These are phyloP conservation scores for Thalassaphorura encarpata DNA, from an alignment of 1,140 invertebrate species.

Conservation along the genomic window DNA sequence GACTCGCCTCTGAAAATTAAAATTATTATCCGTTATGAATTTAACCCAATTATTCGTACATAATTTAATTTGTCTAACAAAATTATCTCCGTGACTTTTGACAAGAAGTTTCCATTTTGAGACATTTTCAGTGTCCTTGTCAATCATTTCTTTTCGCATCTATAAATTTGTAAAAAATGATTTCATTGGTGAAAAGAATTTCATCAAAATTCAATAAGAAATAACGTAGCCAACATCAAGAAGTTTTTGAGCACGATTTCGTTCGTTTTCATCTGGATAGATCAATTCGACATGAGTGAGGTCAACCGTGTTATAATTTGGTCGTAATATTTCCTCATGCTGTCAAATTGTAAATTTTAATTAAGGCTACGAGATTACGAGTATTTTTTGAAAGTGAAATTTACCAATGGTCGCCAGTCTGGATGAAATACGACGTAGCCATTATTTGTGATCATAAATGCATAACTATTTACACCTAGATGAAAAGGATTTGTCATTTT, in stretches of 20 bases:
- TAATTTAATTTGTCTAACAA: too few species aligned
- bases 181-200: too few species aligned
- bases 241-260: constrained; percentile 56
- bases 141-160: constrained; percentile 83
- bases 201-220: too few species aligned
- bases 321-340: constrained; percentile 67
- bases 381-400: too few species aligned
- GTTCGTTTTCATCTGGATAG: constrained; percentile 57
- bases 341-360: too few species aligned
- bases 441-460: constrained; percentile 94
- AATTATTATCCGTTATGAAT: too few species aligned
- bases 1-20: constrained; percentile 78
- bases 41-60: too few species aligned
- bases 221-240: too few species aligned
- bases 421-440: constrained; percentile 95
- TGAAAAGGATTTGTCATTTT: constrained; percentile 82
- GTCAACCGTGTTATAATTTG: constrained; percentile 87
- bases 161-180: too few species aligned
- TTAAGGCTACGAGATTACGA: too few species aligned
- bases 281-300: constrained; percentile 85
- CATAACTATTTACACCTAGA: constrained; percentile 92
- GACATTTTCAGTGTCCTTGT: constrained; percentile 71
- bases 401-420: constrained; percentile 83
- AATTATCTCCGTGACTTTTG: constrained; percentile 68
- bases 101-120: constrained; percentile 49